These are phyloP conservation scores for Microcebus murinus DNA, from an alignment of 2,113 vertebrate species.

Conservation along the genomic window DNA sequence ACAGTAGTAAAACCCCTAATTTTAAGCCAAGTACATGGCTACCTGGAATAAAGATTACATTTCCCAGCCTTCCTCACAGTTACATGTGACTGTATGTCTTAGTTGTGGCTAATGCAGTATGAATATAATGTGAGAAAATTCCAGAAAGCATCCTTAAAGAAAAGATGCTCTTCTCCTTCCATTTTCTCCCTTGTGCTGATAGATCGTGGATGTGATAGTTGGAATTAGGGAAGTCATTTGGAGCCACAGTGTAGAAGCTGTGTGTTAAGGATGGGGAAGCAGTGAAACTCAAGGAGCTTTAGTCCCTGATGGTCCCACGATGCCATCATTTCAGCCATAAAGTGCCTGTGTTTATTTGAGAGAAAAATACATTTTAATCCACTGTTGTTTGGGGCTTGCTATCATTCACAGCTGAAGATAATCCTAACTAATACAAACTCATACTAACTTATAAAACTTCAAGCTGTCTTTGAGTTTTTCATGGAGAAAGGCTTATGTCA, in stretches of 20 bases:
- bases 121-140: not conserved
- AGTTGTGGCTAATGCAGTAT: not conserved
- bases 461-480: not conserved
- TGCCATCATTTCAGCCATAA: not conserved
- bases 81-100: not conserved
- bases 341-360: not conserved
- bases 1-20: not conserved
- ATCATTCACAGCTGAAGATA: slow-evolving; percentile 15
- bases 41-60: not conserved
- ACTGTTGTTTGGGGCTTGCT: not conserved
- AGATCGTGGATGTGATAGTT: not conserved
- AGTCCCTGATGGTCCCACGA: not conserved
- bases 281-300: not conserved
- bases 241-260: not conserved
- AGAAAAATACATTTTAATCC: slow-evolving; percentile 17
- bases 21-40: not conserved
- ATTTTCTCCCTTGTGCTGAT: not conserved
- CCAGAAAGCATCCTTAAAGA: not conserved
- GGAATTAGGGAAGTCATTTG: not conserved
- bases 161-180: not conserved
- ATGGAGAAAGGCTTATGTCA: not conserved
- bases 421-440: slow-evolving; percentile 35
- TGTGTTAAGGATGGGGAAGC: not conserved
- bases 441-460: not conserved
- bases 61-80: not conserved